These are phyloP conservation scores for Regulus satrapa DNA, from an alignment of 2,113 vertebrate genomes.

Conservation along the genomic window DNA sequence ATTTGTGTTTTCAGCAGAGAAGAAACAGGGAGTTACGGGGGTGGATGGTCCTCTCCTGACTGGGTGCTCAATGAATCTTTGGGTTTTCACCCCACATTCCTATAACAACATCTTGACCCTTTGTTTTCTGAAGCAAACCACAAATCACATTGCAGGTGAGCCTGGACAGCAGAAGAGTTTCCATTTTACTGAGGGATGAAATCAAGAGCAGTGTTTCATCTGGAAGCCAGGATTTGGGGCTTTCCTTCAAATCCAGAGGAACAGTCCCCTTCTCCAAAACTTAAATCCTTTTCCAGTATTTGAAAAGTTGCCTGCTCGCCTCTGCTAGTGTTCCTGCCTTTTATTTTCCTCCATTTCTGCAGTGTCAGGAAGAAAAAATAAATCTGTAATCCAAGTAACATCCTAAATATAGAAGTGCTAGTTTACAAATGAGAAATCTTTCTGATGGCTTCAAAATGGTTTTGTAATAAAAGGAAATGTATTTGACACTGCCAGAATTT, in stretches of 20 bases:
- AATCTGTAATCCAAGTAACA: slow-evolving; percentile 51
- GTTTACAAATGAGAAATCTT: slow-evolving; percentile 66
- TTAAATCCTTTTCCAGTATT: slow-evolving; percentile 5
- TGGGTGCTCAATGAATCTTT: neutral
- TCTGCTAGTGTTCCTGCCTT: neutral
- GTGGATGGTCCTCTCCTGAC: neutral
- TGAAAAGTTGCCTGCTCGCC: neutral
- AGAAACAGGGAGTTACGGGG: neutral
- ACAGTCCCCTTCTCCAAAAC: neutral
- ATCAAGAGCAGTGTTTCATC: neutral
- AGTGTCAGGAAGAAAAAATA: slow-evolving; percentile 56
- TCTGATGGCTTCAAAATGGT: slow-evolving; percentile 64
- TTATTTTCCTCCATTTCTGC: slow-evolving; percentile 46
- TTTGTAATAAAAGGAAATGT: slow-evolving; percentile 73
- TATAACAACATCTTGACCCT: neutral
- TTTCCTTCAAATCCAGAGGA: neutral
- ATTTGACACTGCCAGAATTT: slow-evolving; percentile 60
- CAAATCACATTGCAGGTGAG: neutral
- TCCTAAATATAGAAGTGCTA: slow-evolving; percentile 74
- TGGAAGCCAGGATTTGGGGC: neutral
- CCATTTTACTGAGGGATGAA: neutral
- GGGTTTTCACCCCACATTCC: neutral
- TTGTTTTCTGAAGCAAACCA: neutral
- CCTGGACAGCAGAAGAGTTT: neutral
- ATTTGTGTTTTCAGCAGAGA: neutral